Percentiles rank a stretch among this genome's conserved stretches.
These are phyloP conservation scores for Bombylius major DNA, from an alignment of 2,888 invertebrate species.

Conservation along the genomic window DNA sequence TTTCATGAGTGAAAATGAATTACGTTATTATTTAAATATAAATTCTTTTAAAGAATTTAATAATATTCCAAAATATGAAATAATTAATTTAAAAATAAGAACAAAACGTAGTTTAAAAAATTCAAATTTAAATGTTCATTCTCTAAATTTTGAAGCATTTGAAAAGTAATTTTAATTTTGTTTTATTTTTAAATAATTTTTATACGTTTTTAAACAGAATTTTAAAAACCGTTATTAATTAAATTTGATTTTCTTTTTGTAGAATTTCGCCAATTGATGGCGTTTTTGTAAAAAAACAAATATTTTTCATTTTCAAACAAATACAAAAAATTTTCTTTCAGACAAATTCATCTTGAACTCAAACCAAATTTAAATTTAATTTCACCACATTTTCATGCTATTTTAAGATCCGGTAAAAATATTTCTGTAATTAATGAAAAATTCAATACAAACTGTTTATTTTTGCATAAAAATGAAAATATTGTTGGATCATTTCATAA, in stretches of 20 bases:
- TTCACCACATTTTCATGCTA: slow-evolving; percentile 46
- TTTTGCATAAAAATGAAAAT: slow-evolving; percentile 44
- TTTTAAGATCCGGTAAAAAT: slow-evolving; percentile 15
- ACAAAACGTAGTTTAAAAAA: slow-evolving; percentile 21
- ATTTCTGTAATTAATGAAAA: slow-evolving; percentile 33
- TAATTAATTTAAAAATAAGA: slow-evolving; percentile 44
- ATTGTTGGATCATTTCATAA: slow-evolving; percentile 55
- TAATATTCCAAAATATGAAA: slow-evolving; percentile 44
- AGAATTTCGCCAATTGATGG: too few species aligned
- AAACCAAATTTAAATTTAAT: slow-evolving; percentile 49
- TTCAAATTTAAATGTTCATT: background rate
- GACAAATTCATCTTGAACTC: slow-evolving; percentile 48
- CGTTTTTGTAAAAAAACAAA: too few species aligned
- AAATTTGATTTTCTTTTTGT: too few species aligned
- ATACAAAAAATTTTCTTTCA: background rate
- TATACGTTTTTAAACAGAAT: too few species aligned
- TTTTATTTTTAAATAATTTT: too few species aligned
- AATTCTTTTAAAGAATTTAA: background rate
- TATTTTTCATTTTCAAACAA: too few species aligned
- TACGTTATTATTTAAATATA: slow-evolving; percentile 35
- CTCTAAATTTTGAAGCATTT: too few species aligned
- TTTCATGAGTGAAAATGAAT: slow-evolving; percentile 22
- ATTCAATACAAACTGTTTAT: slow-evolving; percentile 46
- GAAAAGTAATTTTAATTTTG: too few species aligned
- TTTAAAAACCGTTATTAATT: too few species aligned